Evolutionary conservation across 2,113 vertebrate genomes (phyloP).

Genomic region (Laticauda colubrina): DNA sequence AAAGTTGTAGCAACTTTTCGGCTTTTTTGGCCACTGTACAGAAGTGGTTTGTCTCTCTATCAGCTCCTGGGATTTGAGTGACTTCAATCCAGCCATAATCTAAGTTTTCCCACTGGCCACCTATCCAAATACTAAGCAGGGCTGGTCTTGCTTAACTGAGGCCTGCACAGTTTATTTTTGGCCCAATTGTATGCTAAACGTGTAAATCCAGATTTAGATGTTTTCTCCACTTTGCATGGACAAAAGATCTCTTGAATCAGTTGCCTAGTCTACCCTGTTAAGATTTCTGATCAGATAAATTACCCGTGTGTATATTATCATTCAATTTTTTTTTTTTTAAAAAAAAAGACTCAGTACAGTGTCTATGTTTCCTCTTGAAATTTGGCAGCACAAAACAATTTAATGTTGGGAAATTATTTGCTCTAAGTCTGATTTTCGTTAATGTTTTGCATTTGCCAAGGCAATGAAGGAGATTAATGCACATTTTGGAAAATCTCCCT

Average conservation of each 20-base stretch:
- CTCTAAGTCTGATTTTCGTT: background rate
- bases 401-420: background rate
- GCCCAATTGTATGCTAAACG: background rate
- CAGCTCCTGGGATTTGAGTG: background rate
- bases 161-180: background rate
- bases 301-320: background rate
- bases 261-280: background rate
- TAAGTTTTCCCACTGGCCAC: background rate
- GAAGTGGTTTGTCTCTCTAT: background rate
- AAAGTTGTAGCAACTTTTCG: too few species aligned
- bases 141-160: background rate
- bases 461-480: background rate
- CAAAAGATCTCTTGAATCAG: background rate
- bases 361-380: background rate
- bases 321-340: background rate
- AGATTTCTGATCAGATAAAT: background rate
- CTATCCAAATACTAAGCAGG: background rate
- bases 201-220: background rate
- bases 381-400: background rate
- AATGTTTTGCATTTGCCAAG: background rate
- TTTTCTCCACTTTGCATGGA: background rate
- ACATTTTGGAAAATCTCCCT: background rate
- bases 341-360: background rate
- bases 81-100: background rate
- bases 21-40: too few species aligned